Evolutionary conservation across 2,888 invertebrate genomes (phyloP), one percentile per base, ranked within the genome.

Genomic region (Conops quadrifasciatus): DNA sequence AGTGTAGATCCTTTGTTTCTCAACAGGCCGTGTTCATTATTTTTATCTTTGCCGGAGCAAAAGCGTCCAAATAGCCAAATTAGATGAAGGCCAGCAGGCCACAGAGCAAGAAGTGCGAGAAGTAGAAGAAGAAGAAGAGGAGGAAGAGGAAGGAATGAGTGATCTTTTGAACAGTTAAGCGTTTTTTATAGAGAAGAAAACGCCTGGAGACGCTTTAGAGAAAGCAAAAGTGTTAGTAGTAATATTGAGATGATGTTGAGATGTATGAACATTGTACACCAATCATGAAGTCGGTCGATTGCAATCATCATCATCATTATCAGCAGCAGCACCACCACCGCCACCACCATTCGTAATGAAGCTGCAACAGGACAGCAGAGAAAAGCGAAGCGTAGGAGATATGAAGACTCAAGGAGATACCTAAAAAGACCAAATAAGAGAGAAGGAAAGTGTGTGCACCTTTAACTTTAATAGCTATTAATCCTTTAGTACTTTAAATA

Each of bases 1-100:
- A 9, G 36, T 36, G 36, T 36, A 7, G 36, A 9, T 36, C 36
- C 36, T 36, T 36, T 36, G 36, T 7, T 4, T 73, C 72, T 70
- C 72, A n/a, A 73, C 71, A 72, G 72, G 75, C 71, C 72, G 71
- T 75, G 75, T 77, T 77, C 77, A 77, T 77, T 77, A 77, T 74
- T 77, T 77, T 77, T 76, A 77, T 77, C 77, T 76, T 72, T 76
- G 58, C 72, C 24, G 13, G 21, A 15, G 51, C 15, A 36, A 49
- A 43, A 36, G 11, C 68, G 49, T 60, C n/a, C n/a, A 59, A 68
- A 68, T 68, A 60, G 68, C 36, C 21, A 60, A 68, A 68, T 49
- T 49, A 30, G 60, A 68, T n/a, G 21, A 26, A 16, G 15, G 49
- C 30, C 28, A 51, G n/a, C n/a, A n/a, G n/a, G n/a, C n/a, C n/a